Base-by-base conservation (phyloP, 2,797 vertebrate species). In the Discoglossus pictus region DNA sequence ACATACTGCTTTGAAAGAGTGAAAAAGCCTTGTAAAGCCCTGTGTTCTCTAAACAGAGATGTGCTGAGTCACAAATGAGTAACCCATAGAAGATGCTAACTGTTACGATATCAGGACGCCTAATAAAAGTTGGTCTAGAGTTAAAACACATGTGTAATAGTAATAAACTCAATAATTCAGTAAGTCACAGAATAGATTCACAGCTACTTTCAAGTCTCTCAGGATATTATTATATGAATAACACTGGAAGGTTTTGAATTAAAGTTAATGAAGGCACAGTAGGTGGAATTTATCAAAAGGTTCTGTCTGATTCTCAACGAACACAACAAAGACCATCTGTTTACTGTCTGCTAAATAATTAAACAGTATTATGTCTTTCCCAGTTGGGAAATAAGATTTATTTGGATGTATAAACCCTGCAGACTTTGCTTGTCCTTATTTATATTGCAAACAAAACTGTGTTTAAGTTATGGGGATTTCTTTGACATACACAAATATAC, bases 261-360 rank as follows among this genome's bases (percentile, higher is more conserved):
- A 46, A 64, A 71, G 51, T 36, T 65, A 71, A 64, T 59, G 15
- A 53, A 52, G 27, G 20, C 44, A 44, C 68, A 43, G 53, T 64
- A 59, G 68, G 53, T 42, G 38, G 52, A 44, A 70, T 56, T 43
- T 61, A 71, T 71, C 53, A 71, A 65, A 59, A 69, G 50, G 38
- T 44, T 44, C 53, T 25, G 61, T 51, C 61, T 64, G 46, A 21
- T 40, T 59, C 40, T 43, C 18, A 65, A 38, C 52, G 4, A 42
- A 56, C 56, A 35, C 40, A 38, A 42, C 42, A 48, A 43, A 64
- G 61, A 69, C 54, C 52, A 65, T 71, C 61, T 71, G 68, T 36
- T 71, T 50, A 23, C 67, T 71, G 53, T n/a, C 53, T 59, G 53
- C 18, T 71, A 64, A 71, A 71, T 71, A 71, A 64, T 71, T 65